Conservation (phyloP, 2,888 invertebrate genomes). For the Smittia aterrima region DNA sequence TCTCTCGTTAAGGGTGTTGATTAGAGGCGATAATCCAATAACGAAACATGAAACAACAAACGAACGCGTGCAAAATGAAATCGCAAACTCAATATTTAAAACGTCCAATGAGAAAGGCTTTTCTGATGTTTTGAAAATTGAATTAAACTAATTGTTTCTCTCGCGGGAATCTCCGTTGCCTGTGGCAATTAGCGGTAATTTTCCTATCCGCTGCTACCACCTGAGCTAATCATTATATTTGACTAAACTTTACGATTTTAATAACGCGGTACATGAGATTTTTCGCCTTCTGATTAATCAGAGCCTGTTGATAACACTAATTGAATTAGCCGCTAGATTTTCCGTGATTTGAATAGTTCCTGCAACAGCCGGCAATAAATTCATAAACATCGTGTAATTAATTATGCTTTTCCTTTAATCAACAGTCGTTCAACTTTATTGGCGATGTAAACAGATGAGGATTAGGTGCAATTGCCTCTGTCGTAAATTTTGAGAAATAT, state of each 20-base stretch:
- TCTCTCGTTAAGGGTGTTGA: neutral
- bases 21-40: slow-evolving; percentile 7
- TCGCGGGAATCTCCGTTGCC: neutral
- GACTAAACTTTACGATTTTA: neutral
- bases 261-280: neutral
- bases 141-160: slow-evolving; percentile 11
- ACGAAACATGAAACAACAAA: slow-evolving; percentile 7
- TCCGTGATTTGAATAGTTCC: no score
- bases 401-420: neutral
- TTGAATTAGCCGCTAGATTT: no score
- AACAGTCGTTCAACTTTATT: neutral
- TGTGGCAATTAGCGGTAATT: neutral
- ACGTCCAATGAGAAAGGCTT: neutral
- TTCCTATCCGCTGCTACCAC: no score
- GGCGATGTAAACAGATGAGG: neutral
- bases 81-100: neutral
- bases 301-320: no score
- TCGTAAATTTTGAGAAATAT: slow-evolving; percentile 5
- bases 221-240: neutral
- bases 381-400: neutral
- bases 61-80: neutral
- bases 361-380: no score
- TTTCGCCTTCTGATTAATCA: no score
- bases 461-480: slow-evolving; percentile 4
- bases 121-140: slow-evolving; percentile 4